Percentiles rank a stretch among this genome's conserved stretches.
phyloP scores from a whole-genome alignment of 2,888 invertebrate species.

The Cybosia mesomella region DNA sequence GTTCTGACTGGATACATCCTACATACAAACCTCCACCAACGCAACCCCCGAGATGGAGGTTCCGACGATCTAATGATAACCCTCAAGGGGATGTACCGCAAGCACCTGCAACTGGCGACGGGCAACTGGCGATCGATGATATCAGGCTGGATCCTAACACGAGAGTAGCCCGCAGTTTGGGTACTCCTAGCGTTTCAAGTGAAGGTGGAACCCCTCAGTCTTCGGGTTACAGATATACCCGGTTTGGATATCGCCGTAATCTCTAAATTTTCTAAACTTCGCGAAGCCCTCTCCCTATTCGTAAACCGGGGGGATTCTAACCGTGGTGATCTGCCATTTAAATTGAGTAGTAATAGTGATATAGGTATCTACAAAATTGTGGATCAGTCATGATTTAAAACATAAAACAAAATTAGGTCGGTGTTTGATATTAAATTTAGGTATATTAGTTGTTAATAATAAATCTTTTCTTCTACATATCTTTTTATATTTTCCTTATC shows the following conservation, averaged over 20 bases:
- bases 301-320: not conserved
- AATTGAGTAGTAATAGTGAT: not conserved
- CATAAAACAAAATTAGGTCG: not conserved
- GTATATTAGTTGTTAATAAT: too few relatives aligned
- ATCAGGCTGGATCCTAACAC: conserved; percentile 18
- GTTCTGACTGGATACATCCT: not conserved
- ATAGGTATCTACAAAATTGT: not conserved
- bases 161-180: conserved; percentile 33
- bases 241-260: conserved; percentile 6
- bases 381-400: not conserved
- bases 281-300: not conserved
- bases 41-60: not conserved
- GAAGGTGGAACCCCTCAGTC: not conserved
- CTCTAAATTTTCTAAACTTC: not conserved
- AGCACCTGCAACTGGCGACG: conserved; percentile 20
- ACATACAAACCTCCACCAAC: conserved; percentile 17
- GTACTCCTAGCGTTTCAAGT: not conserved
- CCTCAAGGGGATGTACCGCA: conserved; percentile 21
- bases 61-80: conserved; percentile 24
- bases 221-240: not conserved
- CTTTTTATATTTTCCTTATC: not conserved
- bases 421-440: not conserved
- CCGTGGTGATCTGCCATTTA: not conserved
- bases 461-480: not conserved
- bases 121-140: conserved; percentile 23